phyloP scores from a whole-genome alignment of 1,140 invertebrate genomes.

The Hydropsyche tenuis region DNA sequence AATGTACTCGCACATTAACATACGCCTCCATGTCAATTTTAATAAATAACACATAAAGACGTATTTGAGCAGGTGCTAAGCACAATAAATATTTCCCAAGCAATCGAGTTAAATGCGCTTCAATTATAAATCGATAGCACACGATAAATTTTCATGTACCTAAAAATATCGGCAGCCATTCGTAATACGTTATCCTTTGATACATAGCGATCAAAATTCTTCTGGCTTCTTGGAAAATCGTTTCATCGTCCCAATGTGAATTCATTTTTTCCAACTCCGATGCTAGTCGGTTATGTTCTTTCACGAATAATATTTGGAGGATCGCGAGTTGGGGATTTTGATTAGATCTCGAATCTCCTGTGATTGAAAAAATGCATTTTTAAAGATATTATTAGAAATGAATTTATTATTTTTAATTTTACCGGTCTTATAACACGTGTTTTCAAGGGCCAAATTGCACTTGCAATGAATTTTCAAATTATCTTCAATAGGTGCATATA shows the following conservation, averaged over 20 bases:
- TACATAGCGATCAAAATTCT: constrained; percentile 81
- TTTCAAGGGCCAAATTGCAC: constrained; percentile 45
- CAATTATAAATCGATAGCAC: not conserved
- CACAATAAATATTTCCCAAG: too few species aligned
- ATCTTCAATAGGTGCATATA: constrained; percentile 54
- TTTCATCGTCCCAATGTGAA: constrained; percentile 77
- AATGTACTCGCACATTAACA: not conserved
- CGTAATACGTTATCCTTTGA: constrained; percentile 78
- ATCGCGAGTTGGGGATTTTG: constrained; percentile 75
- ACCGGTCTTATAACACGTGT: constrained; percentile 61
- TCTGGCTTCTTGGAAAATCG: constrained; percentile 78
- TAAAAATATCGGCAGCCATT: constrained; percentile 70
- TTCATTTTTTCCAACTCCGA: constrained; percentile 65
- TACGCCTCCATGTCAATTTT: too few species aligned
- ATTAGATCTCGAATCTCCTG: constrained; percentile 75
- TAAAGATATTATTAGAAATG: not conserved
- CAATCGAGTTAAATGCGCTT: too few species aligned
- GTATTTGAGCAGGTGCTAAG: not conserved
- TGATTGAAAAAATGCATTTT: constrained; percentile 33
- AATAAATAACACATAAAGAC: not conserved
- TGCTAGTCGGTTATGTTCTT: constrained; percentile 81
- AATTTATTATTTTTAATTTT: constrained; percentile 29
- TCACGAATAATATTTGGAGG: constrained; percentile 59
- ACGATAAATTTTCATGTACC: constrained; percentile 53
- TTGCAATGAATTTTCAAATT: constrained; percentile 57